Base-by-base conservation (phyloP, 2,797 vertebrate species). In the Sebastes nivosus region DNA sequence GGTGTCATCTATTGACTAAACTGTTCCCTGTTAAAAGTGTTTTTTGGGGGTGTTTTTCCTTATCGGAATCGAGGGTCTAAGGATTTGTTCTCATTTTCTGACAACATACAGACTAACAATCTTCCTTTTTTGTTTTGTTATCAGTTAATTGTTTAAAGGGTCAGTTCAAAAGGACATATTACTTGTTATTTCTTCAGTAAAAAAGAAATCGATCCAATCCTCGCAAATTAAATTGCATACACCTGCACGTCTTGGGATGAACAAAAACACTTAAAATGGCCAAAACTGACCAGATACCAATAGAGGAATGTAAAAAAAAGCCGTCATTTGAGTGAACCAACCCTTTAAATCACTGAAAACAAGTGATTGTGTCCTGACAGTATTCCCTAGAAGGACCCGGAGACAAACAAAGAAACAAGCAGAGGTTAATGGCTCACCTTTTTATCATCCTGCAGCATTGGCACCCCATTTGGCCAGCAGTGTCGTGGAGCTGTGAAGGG, bases 401-500 rank as follows among this genome's bases (percentile, higher is more conserved):
- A 59, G 2, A 24, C 42, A 50, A 50, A 50, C 42, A 30, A 36
- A 30, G 2, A 61, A 58, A 68, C 5, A 29, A 30, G 25, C 11
- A 2, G n/a, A 65, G 65, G 32, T 12, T 12, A 38, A 52, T 1
- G n/a, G 55, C 34, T 96, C 96, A 99, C 98, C 98, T 98, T 94
- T 97, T 96, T 93, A 99, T 95, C 96, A 99, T 98, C 95, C 97
- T 95, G 96, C 98, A 99, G 96, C 98, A 99, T 72, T 89, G 97
- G 97, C 98, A 99, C 97, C 98, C 98, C 98, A 99, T 99, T 96
- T 98, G 97, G 96, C 96, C 96, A 93, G 91, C 82, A 89, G 92
- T 88, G 88, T 89, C 5, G 87, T 82, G 85, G 81, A 89, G 88
- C 96, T 96, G 93, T 61, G 80, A 83, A 84, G 71, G 71, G 80